A percentile compares a stretch with the other conserved stretches of the same genome.
phyloP scores from a whole-genome alignment of 2,113 vertebrate genomes.

The Odontesthes bonariensis region DNA sequence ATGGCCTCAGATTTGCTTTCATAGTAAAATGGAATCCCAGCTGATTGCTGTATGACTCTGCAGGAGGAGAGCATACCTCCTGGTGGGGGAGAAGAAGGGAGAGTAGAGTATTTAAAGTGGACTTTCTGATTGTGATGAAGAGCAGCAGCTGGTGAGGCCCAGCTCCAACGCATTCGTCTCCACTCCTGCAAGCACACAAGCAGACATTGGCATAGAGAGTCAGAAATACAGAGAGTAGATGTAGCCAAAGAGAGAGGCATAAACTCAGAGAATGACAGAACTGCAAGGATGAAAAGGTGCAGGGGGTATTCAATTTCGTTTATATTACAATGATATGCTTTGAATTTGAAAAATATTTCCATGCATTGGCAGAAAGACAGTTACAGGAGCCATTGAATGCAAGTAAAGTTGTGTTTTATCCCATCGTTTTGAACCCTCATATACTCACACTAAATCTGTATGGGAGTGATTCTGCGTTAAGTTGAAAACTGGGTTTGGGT shows the following conservation, averaged over 20 bases:
- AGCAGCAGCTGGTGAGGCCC: background rate
- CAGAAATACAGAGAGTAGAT: background rate
- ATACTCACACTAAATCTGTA: background rate
- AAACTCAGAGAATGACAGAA: background rate
- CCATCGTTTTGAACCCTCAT: no score
- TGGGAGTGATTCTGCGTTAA: background rate
- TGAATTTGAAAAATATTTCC: background rate
- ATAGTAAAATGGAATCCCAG: no score
- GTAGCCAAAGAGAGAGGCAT: background rate
- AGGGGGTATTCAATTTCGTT: background rate
- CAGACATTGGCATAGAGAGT: background rate
- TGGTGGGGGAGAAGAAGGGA: background rate
- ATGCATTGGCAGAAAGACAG: background rate
- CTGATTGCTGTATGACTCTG: no score
- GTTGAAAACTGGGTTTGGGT: background rate
- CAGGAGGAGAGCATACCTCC: no score
- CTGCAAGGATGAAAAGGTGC: background rate
- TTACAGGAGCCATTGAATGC: background rate
- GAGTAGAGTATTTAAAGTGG: background rate
- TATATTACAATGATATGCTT: background rate
- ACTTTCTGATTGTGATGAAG: constrained; percentile 7
- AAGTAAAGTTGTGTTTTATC: no score
- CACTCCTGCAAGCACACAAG: background rate
- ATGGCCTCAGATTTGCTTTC: no score
- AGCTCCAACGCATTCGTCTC: background rate